Evolutionary conservation across 1,140 invertebrate species (phyloP).

Genomic region (Homarus americanus): DNA sequence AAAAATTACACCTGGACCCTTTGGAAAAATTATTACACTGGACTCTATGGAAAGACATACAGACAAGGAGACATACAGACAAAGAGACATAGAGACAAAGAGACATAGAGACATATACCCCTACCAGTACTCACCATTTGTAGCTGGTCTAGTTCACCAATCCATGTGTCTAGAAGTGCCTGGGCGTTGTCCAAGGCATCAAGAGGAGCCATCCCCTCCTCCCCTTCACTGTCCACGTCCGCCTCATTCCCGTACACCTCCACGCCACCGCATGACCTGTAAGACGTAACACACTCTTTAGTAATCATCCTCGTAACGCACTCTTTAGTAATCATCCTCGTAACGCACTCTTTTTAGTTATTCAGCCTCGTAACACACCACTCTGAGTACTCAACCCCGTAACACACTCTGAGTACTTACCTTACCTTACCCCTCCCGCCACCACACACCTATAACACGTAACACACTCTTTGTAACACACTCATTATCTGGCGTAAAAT

Average conservation of each 20-base stretch:
- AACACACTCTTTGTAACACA: too few relatives aligned
- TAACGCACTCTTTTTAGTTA: background rate
- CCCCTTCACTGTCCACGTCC: constrained; percentile 55
- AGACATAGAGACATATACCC: too few relatives aligned
- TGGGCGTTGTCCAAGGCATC: constrained; percentile 57
- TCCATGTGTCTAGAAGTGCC: constrained; percentile 51
- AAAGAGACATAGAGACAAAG: too few relatives aligned
- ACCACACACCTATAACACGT: too few relatives aligned
- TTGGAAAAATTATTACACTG: too few relatives aligned
- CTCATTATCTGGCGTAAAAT: too few relatives aligned
- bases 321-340: background rate
- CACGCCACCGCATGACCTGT: constrained; percentile 59
- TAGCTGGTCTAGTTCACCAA: constrained; percentile 49
- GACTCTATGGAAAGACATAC: too few relatives aligned
- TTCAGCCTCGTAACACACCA: background rate
- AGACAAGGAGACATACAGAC: too few relatives aligned
- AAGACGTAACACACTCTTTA: background rate
- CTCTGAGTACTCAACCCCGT: too few relatives aligned
- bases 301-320: background rate
- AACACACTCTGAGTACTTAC: too few relatives aligned
- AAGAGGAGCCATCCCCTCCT: constrained; percentile 56
- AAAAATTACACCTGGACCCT: too few relatives aligned
- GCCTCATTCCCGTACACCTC: constrained; percentile 61
- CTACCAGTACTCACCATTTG: constrained; percentile 64
- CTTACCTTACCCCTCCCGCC: too few relatives aligned